phyloP scores from a whole-genome alignment of 2,113 vertebrate species.

The Copsychus sechellarum region DNA sequence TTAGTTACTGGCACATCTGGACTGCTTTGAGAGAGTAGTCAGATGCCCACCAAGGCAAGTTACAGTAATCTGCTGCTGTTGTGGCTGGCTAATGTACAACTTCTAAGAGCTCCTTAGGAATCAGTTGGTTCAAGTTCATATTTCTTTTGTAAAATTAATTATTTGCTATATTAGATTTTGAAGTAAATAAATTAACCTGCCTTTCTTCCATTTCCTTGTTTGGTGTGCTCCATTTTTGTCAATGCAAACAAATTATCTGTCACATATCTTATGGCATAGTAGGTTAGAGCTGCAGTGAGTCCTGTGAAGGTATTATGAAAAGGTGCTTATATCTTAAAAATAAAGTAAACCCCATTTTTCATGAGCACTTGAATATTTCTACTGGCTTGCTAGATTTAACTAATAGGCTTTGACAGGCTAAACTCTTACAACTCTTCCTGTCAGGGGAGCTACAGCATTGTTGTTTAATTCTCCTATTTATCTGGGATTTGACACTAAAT shows the following conservation, averaged over 20 bases:
- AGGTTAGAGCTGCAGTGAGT: neutral
- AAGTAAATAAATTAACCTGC: neutral
- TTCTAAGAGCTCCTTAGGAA: neutral
- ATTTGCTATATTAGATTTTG: neutral
- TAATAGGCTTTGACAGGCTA: neutral
- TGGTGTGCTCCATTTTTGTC: neutral
- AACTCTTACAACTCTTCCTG: slow-evolving; percentile 2
- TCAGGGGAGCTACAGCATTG: neutral
- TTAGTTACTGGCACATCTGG: neutral
- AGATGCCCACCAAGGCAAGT: neutral
- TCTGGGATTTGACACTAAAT: neutral
- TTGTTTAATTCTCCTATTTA: slow-evolving; percentile 5
- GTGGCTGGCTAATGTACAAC: neutral
- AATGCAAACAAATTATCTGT: neutral
- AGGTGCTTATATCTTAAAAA: neutral
- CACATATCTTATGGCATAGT: neutral
- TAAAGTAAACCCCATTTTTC: neutral
- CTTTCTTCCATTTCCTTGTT: neutral
- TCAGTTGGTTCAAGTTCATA: neutral
- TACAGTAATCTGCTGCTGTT: neutral
- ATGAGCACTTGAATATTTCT: neutral
- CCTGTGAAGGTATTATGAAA: neutral
- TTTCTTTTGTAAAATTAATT: neutral
- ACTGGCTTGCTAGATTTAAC: neutral
- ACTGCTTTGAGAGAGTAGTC: neutral